Base-by-base conservation (phyloP, 1,140 invertebrate species). In the Drosophila obscura region DNA sequence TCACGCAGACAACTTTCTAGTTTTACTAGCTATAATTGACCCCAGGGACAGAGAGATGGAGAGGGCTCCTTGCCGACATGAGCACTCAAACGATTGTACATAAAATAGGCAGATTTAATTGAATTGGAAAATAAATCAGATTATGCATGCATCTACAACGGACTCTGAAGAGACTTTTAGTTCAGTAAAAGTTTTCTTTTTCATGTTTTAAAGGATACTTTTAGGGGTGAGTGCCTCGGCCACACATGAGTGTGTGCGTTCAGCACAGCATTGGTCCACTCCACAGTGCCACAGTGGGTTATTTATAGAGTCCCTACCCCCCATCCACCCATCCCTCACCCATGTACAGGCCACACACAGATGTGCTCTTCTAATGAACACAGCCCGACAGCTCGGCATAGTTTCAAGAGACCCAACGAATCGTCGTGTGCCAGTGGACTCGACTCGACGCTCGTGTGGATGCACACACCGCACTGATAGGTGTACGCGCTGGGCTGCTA, bases 271-370 rank as follows among this genome's bases (percentile, higher is more conserved):
- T 69, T 75, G 78, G 81, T 78, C 74, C 68, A 77, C 67, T 57
- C 19, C 19, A 19, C 19, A 19, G 19, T 19, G 19, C 68, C 9
- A 39, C 22, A 43, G 35, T 52, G 28, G 66, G 71, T 78, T 87
- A 87, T 87, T 87, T 79, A 66, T 87, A 85, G 82, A 63, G 72
- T n/a, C 35, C 55, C 43, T 4, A 28, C 31, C 28, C 51, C 22
- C 31, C 19, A 1, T 19, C 31, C 31, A 6, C 16, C 55, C 19
- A 19, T 22, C 8, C 22, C 5, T 26, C 26, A 26, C 26, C 28
- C 7, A 31, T 28, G 28, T 28, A 28, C 7, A 28, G 28, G 69
- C 19, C 19, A 19, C 62, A 41, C 31, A 26, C 41, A 52, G 28
- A 26, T 48, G n/a, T 51, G 49, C 53, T 74, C 52, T 67, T 67